Conservation (phyloP, 2,113 vertebrate genomes). For the Macrotus californicus region DNA sequence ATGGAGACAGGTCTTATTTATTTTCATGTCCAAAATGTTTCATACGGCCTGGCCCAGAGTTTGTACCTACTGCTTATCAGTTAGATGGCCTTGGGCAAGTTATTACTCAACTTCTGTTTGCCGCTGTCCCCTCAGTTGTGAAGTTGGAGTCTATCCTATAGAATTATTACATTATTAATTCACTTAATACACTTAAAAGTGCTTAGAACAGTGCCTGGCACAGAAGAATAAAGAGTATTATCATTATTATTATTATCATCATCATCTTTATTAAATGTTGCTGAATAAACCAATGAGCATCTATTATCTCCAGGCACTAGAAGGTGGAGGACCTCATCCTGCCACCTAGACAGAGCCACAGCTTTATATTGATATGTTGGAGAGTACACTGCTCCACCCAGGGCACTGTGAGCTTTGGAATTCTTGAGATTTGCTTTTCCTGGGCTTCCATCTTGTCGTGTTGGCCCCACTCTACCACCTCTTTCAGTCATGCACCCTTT, state of each 20-base stretch:
- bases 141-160: neutral
- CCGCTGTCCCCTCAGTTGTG: neutral
- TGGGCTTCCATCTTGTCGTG: neutral
- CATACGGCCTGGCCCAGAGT: neutral
- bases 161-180: neutral
- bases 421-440: neutral
- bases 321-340: neutral
- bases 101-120: neutral
- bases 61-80: neutral
- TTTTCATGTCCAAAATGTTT: neutral
- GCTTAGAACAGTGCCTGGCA: neutral
- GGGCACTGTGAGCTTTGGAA: neutral
- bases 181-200: neutral
- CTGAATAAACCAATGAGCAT: neutral
- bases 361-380: neutral
- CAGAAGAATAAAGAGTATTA: neutral
- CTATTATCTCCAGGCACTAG: neutral
- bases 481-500: neutral
- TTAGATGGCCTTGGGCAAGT: neutral
- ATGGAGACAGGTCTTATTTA: neutral
- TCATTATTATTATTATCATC: neutral
- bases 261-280: neutral
- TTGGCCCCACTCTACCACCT: neutral
- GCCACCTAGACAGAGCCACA: neutral
- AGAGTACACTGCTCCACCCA: neutral